These are phyloP conservation scores for Morinoia aosen DNA, from an alignment of 2,888 invertebrate genomes.

Conservation along the genomic window DNA sequence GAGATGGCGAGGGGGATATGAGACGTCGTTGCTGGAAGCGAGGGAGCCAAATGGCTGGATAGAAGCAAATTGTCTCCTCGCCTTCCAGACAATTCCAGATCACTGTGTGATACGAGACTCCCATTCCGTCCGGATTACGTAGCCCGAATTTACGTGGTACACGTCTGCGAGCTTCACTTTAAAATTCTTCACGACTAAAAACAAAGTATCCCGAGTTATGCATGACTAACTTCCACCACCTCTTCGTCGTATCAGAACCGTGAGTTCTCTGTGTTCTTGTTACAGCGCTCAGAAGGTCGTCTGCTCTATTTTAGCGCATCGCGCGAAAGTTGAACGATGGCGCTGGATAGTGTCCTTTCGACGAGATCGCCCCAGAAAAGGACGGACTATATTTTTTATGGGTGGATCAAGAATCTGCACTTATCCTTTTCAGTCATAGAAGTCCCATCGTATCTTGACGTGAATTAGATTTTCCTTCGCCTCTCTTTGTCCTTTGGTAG, in stretches of 20 bases:
- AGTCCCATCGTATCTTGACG: background rate
- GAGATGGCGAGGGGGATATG: slow-evolving; percentile 50
- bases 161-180: background rate
- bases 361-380: background rate
- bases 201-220: background rate
- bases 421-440: background rate
- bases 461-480: background rate
- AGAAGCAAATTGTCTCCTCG: slow-evolving; percentile 53
- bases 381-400: background rate
- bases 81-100: slow-evolving; percentile 51
- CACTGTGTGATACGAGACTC: slow-evolving; percentile 49
- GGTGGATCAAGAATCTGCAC: background rate
- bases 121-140: slow-evolving; percentile 41
- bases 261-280: background rate
- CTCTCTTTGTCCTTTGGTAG: background rate
- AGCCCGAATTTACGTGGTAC: background rate
- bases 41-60: slow-evolving; percentile 52
- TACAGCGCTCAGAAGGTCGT: background rate
- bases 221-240: slow-evolving; percentile 42
- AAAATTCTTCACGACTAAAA: slow-evolving; percentile 36
- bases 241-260: background rate
- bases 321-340: background rate
- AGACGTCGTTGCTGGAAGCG: slow-evolving; percentile 50
- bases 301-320: slow-evolving; percentile 25
- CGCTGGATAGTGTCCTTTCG: slow-evolving; percentile 6